Base-by-base conservation (phyloP, 2,113 vertebrate species). In the Piprites chloris region DNA sequence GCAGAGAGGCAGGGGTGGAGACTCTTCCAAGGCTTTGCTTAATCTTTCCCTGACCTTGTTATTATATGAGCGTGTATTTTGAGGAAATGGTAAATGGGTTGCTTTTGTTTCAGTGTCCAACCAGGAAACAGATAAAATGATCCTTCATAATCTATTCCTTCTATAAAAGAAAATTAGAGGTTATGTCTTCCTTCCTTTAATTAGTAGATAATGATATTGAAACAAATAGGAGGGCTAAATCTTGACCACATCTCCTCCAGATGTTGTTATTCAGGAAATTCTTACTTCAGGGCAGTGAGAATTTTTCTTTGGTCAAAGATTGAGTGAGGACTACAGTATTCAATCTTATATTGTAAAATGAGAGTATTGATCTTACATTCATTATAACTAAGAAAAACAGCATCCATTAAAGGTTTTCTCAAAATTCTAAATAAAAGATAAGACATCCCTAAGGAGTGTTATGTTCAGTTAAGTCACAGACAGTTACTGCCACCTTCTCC, bases 151-250 rank as follows among this genome's bases (percentile, higher is more conserved):
- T 82, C 71, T 66, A 8, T 76, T 87, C 55, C 66, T 93, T 76
- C 37, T 81, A 47, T 76, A 78, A 81, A 91, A 93, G 85, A 96
- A 92, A 92, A 82, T 89, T 65, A 89, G 65, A 69, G 82, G 75
- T 89, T 92, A 83, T 77, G 69, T 95, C 76, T 96, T 97, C 95
- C 88, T 93, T 95, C 90, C 93, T 93, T 90, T 94, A 94, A 94
- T 95, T 96, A 90, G 53, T 28, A 39, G 37, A 58, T 90, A 96
- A 90, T 75, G 59, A 71, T 66, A 77, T 8, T 65, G 53, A 65
- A 92, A 95, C 85, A 97, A 93, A 84, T 62, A 71, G 28, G 46
- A 79, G 30, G 35, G 32, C 49, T 86, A 63, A 90, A 85, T 92
- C 66, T 62, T 85, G 78, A 50, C 56, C 59, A 59, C 68, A n/a